Evolutionary conservation across 2,888 invertebrate genomes (phyloP).

Genomic region (Trachelus stipa): DNA sequence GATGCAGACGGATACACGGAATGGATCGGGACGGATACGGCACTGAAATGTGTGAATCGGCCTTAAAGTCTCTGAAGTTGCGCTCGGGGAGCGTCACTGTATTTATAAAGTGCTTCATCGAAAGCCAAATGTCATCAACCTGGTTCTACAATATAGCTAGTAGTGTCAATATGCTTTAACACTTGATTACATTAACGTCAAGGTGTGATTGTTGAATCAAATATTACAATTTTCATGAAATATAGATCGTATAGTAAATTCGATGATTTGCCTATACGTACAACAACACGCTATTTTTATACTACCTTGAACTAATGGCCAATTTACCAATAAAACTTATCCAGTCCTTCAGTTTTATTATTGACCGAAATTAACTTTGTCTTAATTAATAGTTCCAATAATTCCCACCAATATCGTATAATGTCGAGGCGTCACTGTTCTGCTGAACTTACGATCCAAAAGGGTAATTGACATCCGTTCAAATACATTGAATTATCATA

Average conservation of each 20-base stretch:
- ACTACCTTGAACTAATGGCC: not conserved
- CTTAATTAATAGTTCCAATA: not conserved
- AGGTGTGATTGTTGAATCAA: not conserved
- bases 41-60: no score
- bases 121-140: not conserved
- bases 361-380: not conserved
- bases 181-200: not conserved
- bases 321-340: not conserved
- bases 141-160: not conserved
- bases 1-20: no score
- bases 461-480: not conserved
- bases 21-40: no score
- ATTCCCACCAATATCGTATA: not conserved
- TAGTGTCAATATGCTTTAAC: not conserved
- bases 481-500: not conserved
- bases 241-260: not conserved
- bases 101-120: not conserved
- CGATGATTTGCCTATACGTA: not conserved
- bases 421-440: not conserved
- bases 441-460: not conserved
- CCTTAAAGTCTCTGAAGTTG: not conserved
- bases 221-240: not conserved
- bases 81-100: not conserved
- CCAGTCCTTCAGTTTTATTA: not conserved
- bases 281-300: not conserved